These are phyloP conservation scores for Diorhabda sublineata DNA, from an alignment of 1,140 invertebrate genomes.

Conservation along the genomic window DNA sequence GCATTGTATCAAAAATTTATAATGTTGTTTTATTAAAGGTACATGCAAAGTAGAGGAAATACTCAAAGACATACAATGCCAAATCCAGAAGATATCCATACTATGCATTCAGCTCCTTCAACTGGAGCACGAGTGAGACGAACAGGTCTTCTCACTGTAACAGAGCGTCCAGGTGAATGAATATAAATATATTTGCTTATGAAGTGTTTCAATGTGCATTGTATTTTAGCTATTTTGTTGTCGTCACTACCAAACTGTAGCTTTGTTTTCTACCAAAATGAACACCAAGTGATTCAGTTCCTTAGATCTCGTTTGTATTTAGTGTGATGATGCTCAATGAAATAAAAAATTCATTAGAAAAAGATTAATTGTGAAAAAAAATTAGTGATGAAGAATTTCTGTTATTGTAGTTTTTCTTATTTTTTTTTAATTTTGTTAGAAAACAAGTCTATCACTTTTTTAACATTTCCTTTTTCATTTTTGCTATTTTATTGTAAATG, in stretches of 20 bases:
- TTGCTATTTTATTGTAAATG: constrained; percentile 37
- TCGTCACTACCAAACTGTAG: too few relatives aligned
- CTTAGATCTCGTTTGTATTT: too few relatives aligned
- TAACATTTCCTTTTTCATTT: constrained; percentile 38
- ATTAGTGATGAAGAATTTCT: too few relatives aligned
- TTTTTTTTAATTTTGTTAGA: too few relatives aligned
- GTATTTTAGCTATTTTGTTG: neutral
- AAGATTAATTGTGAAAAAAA: too few relatives aligned
- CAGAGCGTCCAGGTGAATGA: constrained; percentile 81
- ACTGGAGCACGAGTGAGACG: constrained; percentile 60
- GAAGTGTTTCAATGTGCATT: neutral
- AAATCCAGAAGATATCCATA: constrained; percentile 59
- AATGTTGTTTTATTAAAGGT: constrained; percentile 50
- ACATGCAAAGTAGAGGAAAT: constrained; percentile 68
- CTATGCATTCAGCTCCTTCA: constrained; percentile 48
- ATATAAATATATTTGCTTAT: constrained; percentile 14
- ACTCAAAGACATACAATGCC: constrained; percentile 64
- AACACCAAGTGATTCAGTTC: too few relatives aligned
- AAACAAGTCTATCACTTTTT: neutral
- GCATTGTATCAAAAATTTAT: neutral
- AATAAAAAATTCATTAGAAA: too few relatives aligned
- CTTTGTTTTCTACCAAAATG: too few relatives aligned
- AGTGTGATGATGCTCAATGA: too few relatives aligned
- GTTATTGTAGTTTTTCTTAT: too few relatives aligned
- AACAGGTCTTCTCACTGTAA: constrained; percentile 77